These are phyloP conservation scores for Reticulitermes lucifugus DNA, from an alignment of 2,888 invertebrate species.

Conservation along the genomic window DNA sequence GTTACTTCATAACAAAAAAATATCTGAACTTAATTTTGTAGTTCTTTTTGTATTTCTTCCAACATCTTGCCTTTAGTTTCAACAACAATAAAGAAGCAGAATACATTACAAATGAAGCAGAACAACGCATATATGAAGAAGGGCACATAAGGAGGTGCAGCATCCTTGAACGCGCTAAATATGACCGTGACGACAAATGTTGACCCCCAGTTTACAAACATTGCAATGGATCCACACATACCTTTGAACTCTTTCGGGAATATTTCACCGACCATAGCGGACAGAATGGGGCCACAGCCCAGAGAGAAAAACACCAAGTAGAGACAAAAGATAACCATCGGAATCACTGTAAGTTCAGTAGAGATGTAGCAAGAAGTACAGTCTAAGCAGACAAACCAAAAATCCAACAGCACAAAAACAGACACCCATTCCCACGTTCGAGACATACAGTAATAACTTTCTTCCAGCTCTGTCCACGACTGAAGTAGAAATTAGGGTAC, in stretches of 20 bases:
- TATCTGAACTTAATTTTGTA: conserved; percentile 55
- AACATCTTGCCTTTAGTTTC: conserved; percentile 74
- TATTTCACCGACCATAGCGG: conserved; percentile 87
- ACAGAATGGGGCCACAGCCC: conserved; percentile 89
- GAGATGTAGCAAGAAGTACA: not conserved
- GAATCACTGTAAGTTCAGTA: not conserved
- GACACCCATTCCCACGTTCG: conserved; percentile 40
- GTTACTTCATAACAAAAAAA: too few species aligned
- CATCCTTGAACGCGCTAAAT: conserved; percentile 70
- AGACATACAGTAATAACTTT: conserved; percentile 53
- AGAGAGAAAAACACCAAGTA: conserved; percentile 71
- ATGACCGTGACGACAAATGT: conserved; percentile 63
- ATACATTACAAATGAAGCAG: conserved; percentile 71
- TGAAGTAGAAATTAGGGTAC: conserved; percentile 44
- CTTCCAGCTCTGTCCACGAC: conserved; percentile 55
- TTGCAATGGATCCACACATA: conserved; percentile 60
- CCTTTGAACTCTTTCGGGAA: conserved; percentile 81
- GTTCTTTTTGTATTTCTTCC: conserved; percentile 68
- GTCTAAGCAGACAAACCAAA: not conserved
- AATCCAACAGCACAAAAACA: not conserved
- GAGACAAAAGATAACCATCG: not conserved
- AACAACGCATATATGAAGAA: conserved; percentile 75
- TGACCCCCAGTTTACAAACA: conserved; percentile 63
- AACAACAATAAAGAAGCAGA: conserved; percentile 75
- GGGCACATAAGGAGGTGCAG: conserved; percentile 71